Conservation (phyloP, 2,888 invertebrate genomes). For the Euplagia quadripunctaria region DNA sequence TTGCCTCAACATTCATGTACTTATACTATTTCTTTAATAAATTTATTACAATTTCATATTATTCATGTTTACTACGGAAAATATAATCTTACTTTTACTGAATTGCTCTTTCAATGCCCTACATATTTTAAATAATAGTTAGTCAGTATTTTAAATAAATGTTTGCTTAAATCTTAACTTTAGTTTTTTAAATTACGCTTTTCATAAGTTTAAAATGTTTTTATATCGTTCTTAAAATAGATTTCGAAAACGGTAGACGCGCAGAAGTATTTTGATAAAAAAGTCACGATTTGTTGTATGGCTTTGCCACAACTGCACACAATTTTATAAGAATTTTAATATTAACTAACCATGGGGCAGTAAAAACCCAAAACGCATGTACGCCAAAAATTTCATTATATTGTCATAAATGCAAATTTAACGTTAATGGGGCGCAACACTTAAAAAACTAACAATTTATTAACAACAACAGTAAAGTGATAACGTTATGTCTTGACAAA, state of each 20-base stretch:
- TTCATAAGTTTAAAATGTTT: slow-evolving; percentile 60
- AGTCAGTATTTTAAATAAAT: slow-evolving; percentile 57
- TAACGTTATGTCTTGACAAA: slow-evolving; percentile 50
- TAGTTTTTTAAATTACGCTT: slow-evolving; percentile 59
- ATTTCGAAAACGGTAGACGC: slow-evolving; percentile 54
- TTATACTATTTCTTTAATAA: slow-evolving; percentile 38
- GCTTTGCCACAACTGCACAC: slow-evolving; percentile 60
- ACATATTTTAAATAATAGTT: slow-evolving; percentile 55
- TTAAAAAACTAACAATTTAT: slow-evolving; percentile 78
- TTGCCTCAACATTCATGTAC: slow-evolving; percentile 37
- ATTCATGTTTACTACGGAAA: slow-evolving; percentile 39
- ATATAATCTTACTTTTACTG: slow-evolving; percentile 52
- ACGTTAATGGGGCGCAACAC: slow-evolving; percentile 78
- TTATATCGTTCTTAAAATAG: slow-evolving; percentile 46
- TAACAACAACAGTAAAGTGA: slow-evolving; percentile 77
- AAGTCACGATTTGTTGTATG: slow-evolving; percentile 53
- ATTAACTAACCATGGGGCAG: slow-evolving; percentile 68
- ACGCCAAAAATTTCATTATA: slow-evolving; percentile 70
- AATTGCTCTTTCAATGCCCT: slow-evolving; percentile 58
- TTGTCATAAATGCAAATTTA: slow-evolving; percentile 78
- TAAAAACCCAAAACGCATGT: slow-evolving; percentile 78
- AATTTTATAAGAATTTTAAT: slow-evolving; percentile 45
- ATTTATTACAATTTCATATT: slow-evolving; percentile 36
- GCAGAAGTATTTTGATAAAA: slow-evolving; percentile 41
- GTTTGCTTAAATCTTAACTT: slow-evolving; percentile 53